A percentile compares a stretch with the other conserved stretches of the same genome.
Evolutionary conservation across 2,888 invertebrate genomes (phyloP).

Genomic region (Limnephilus marmoratus): DNA sequence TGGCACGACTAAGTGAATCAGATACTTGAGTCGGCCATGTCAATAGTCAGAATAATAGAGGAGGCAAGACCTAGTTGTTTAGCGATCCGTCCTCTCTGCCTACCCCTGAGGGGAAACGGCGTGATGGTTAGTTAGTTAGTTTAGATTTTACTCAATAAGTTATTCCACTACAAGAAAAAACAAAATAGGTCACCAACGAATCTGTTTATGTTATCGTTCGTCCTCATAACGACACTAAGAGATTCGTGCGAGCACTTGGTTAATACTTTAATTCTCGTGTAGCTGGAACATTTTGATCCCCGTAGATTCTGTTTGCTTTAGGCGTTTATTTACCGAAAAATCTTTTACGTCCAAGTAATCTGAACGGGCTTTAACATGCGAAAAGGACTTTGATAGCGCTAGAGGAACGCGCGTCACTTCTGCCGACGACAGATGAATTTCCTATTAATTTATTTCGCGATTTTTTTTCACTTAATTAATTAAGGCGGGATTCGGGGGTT

Average conservation of each 20-base stretch:
- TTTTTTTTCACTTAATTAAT: background rate
- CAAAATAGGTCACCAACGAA: background rate
- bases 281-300: constrained; percentile 6
- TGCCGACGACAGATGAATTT: background rate
- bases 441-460: background rate
- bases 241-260: background rate
- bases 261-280: constrained; percentile 28
- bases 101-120: no score
- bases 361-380: background rate
- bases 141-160: no score
- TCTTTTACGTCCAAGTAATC: constrained; percentile 3
- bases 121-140: no score
- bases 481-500: background rate
- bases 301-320: background rate
- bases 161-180: no score
- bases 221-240: background rate
- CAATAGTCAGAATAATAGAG: no score
- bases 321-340: constrained; percentile 26
- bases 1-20: no score
- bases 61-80: no score
- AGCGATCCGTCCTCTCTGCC: no score
- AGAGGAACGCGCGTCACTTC: constrained; percentile 2
- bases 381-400: background rate
- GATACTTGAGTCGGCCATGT: no score
- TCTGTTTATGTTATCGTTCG: background rate